Evolutionary conservation across 2,888 invertebrate genomes (phyloP), one percentile per base, ranked within the genome.

Genomic region (Synergus laeviventris): DNA sequence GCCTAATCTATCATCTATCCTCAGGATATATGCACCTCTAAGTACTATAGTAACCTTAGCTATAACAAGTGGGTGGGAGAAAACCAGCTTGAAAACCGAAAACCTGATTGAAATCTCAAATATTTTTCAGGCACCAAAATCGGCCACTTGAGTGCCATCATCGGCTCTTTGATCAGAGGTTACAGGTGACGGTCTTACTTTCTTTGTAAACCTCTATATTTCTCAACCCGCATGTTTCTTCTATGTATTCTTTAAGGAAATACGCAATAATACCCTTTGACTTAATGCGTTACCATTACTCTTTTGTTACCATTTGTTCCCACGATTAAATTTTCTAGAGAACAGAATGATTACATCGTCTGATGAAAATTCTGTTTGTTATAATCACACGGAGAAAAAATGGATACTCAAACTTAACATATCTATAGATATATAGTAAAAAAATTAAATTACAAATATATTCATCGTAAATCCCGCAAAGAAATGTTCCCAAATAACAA

Each of bases 1-100:
- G 24, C 49, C 31, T 70, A 70, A 70, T 54, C 70, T 70, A 31
- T n/a, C 31, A 70, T 70, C 70, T 70, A 9, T 70, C 70, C 70
- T 49, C 4, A n/a, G 49, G 70, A 49, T 49, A 49, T 49, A 49
- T 70, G n/a, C 45, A 24, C 14, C 49, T 36, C 31, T 16, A 49
- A n/a, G 24, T 21, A 56, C 56, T 12, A n/a, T n/a, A 18, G 56
- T 56, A 56, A 56, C 42, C 45, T 70, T 36, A 24, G 49, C 49
- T 70, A 70, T 49, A 70, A 70, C 70, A 70, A 70, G 70, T 70
- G 49, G 36, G 49, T 49, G 49, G 42, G 16, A 11, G 49, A 36
- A 45, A 70, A 49, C 70, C 70, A 70, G 49, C 16, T 31, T 49
- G 16, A 70, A 70, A 70, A 49, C 64, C 70, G 16, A 70, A 66